phyloP scores from a whole-genome alignment of 1,140 invertebrate genomes.

The Hesperophylax magnus region DNA sequence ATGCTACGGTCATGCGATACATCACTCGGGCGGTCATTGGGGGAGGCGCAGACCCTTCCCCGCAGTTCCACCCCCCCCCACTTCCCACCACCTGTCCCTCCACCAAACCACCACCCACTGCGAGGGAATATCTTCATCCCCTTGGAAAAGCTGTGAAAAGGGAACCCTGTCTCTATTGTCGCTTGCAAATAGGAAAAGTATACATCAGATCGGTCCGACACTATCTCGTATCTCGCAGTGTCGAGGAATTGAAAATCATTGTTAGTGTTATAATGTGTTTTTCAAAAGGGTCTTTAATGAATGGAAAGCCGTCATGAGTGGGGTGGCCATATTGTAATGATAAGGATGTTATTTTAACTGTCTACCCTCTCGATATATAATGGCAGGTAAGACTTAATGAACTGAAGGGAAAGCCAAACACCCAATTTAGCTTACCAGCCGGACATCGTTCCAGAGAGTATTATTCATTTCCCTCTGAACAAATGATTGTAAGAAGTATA shows the following conservation, averaged over 20 bases:
- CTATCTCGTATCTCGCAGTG: slow-evolving; percentile 7
- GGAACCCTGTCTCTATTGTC: slow-evolving; percentile 25
- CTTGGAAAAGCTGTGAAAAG: slow-evolving; percentile 18
- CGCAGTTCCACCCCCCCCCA: not conserved
- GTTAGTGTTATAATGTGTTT: slow-evolving; percentile 22
- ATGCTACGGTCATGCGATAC: slow-evolving; percentile 46
- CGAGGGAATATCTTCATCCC: slow-evolving; percentile 36
- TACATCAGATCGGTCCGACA: slow-evolving; percentile 15
- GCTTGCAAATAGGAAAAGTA: slow-evolving; percentile 28
- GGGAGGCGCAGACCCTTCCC: slow-evolving; percentile 10
- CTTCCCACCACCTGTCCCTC: not conserved
- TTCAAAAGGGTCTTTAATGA: slow-evolving; percentile 15
- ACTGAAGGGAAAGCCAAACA: slow-evolving; percentile 1
- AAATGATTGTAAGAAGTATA: not conserved
- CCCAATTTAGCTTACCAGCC: not conserved
- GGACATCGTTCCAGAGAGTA: not conserved
- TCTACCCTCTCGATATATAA: not conserved
- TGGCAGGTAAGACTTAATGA: slow-evolving; percentile 14
- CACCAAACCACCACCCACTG: too few relatives aligned
- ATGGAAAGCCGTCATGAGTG: slow-evolving; percentile 8
- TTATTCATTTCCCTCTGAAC: not conserved
- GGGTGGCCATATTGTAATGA: not conserved
- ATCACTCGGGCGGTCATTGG: slow-evolving; percentile 44
- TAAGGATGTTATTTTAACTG: slow-evolving; percentile 23
- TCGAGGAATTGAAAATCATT: slow-evolving; percentile 29